phyloP scores from a whole-genome alignment of 2,113 vertebrate genomes.

The Centropristis striata region DNA sequence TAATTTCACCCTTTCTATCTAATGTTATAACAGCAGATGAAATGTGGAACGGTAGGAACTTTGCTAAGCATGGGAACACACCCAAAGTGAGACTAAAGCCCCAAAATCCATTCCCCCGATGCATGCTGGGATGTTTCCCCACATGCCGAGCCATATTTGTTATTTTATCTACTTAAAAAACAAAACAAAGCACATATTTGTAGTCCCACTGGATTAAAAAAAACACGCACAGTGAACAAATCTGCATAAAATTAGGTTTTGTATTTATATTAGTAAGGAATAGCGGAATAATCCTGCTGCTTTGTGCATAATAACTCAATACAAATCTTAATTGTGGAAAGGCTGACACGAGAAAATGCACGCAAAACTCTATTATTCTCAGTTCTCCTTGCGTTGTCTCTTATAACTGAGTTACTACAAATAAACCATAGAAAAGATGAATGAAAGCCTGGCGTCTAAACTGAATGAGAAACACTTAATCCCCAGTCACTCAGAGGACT shows the following conservation, averaged over 20 bases:
- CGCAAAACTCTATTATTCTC: neutral
- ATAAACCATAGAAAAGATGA: neutral
- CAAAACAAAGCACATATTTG: neutral
- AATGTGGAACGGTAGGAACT: neutral
- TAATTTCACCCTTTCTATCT: neutral
- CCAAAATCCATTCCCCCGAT: neutral
- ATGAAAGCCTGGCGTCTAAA: neutral
- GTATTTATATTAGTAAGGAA: neutral
- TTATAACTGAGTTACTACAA: neutral
- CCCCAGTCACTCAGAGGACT: neutral
- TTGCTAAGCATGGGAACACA: neutral
- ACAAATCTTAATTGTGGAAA: neutral
- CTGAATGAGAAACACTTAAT: conserved; percentile 20
- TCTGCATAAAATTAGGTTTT: neutral
- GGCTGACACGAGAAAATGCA: neutral
- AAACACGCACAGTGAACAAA: neutral
- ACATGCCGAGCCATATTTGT: neutral
- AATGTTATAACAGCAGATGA: neutral
- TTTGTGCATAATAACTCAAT: neutral
- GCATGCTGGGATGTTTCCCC: neutral
- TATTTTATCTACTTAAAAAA: neutral
- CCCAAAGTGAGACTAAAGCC: neutral
- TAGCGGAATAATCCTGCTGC: neutral
- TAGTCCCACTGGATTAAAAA: neutral
- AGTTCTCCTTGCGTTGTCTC: neutral